Evolutionary conservation across 2,797 vertebrate genomes (phyloP).

Genomic region (Trachurus trachurus): DNA sequence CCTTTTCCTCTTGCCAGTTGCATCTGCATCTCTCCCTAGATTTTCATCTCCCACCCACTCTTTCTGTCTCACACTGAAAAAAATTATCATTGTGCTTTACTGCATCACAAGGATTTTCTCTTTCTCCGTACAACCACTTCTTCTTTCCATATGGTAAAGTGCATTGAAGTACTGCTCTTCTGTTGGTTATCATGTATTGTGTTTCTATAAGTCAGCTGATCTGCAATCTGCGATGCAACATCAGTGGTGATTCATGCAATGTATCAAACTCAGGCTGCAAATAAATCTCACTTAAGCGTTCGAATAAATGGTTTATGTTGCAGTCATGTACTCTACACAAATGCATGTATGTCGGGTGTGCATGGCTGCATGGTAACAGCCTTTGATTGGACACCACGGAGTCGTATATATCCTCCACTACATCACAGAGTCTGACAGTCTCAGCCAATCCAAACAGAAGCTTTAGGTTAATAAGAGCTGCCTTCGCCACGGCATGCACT

Average conservation of each 20-base stretch:
- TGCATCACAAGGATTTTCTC: constrained; percentile 13
- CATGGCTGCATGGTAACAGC: constrained; percentile 79
- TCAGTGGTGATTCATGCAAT: background rate
- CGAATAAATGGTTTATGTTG: constrained; percentile 4
- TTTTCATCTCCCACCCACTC: constrained; percentile 1
- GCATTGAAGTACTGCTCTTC: background rate
- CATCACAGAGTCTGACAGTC: constrained; percentile 53
- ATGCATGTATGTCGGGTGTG: constrained; percentile 25
- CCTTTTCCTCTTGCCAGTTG: background rate
- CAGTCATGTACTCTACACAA: background rate
- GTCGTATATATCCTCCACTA: constrained; percentile 69
- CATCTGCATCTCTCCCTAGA: background rate
- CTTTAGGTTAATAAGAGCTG: constrained; percentile 54
- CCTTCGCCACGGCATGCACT: constrained; percentile 12
- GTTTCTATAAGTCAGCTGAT: background rate
- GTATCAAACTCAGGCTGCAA: background rate
- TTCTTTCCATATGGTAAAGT: background rate
- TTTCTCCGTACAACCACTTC: background rate
- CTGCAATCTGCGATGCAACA: constrained; percentile 13
- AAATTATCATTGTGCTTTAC: background rate
- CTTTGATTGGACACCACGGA: constrained; percentile 72
- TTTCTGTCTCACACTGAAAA: constrained; percentile 9
- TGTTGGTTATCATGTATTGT: background rate
- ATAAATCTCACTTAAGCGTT: background rate
- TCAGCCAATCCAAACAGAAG: constrained; percentile 75